Base-by-base conservation (phyloP, 2,113 vertebrate species). In the Morone saxatilis region DNA sequence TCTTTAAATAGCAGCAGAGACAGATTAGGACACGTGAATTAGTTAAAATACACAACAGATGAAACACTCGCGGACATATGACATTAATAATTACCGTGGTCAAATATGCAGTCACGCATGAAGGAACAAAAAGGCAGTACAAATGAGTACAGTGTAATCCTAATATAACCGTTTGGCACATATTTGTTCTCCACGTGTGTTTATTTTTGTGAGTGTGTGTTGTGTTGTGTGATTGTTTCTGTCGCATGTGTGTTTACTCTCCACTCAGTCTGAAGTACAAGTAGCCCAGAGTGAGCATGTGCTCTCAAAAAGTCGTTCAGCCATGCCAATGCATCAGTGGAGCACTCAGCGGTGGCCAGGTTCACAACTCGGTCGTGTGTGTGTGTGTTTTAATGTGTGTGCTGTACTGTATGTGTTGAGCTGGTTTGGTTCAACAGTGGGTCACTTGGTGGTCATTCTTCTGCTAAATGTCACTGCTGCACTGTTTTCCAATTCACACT, bases 401-500 rank as follows among this genome's bases (percentile, higher is more conserved):
- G 54, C 1, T 2, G 6, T 20, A 41, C 50, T 60, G 82, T 62
- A 47, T 68, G 81, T 78, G 66, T 31, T 47, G 6, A 22, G 68
- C 31, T 41, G 54, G 68, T 87, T 77, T 5, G n/a, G 87, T 88
- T 91, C 87, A 90, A 68, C 73, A 67, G 83, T 61, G 65, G 91
- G 91, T 94, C 92, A 92, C 69, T 85, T 83, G 50, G 22, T 90
- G 86, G 86, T 88, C 87, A 90, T 92, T 85, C 74, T 88, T 91
- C 83, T 74, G 76, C 41, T 88, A 89, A 94, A 93, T 91, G 87
- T 93, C 89, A 91, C 59, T 12, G 56, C 50, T 31, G 36, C 63
- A 75, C n/a, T 22, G 43, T 61, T 65, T 50, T 71, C 22, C 5
- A 14, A 67, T 60, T 19, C 43, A 4, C 47, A 50, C 68, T 6